Percentiles rank a stretch among this genome's conserved stretches.
phyloP scores from a whole-genome alignment of 2,888 invertebrate species.

The Bombyx huttoni region DNA sequence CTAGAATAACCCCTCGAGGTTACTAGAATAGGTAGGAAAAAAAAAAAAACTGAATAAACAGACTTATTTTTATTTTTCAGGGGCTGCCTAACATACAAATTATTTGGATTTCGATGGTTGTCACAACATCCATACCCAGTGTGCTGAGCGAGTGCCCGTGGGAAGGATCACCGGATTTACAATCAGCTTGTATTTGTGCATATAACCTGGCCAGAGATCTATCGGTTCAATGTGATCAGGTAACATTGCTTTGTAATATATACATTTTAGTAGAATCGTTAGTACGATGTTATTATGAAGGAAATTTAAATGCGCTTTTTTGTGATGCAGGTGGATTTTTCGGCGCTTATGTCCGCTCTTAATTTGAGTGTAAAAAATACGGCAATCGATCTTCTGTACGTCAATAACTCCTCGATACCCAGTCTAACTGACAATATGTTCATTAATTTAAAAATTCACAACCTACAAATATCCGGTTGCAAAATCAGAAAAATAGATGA shows the following conservation, averaged over 20 bases:
- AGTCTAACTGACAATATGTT: slow-evolving; percentile 78
- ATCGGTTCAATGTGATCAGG: slow-evolving; percentile 91
- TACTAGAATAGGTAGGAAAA: no score
- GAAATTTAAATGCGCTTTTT: slow-evolving; percentile 1
- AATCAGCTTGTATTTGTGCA: slow-evolving; percentile 89
- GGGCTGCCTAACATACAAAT: slow-evolving; percentile 16
- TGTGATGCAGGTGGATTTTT: slow-evolving; percentile 78
- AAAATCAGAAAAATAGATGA: slow-evolving; percentile 79
- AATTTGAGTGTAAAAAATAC: slow-evolving; percentile 78
- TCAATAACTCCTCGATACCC: slow-evolving; percentile 88
- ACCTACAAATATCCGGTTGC: slow-evolving; percentile 88
- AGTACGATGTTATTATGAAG: neutral
- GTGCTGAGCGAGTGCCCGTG: slow-evolving; percentile 85
- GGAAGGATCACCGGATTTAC: slow-evolving; percentile 81
- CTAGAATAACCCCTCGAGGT: no score
- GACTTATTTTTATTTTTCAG: slow-evolving; percentile 16
- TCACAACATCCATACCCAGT: slow-evolving; percentile 20
- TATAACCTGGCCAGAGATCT: slow-evolving; percentile 87
- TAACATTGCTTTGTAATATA: slow-evolving; percentile 17
- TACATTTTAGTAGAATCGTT: neutral
- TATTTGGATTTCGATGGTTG: slow-evolving; percentile 24
- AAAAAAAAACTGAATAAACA: slow-evolving; percentile 5
- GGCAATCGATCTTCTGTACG: slow-evolving; percentile 86
- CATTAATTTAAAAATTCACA: slow-evolving; percentile 79
- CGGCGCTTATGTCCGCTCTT: slow-evolving; percentile 79